A percentile compares a stretch with the other conserved stretches of the same genome.
Conservation (phyloP, 2,888 invertebrate species). For the Panzeria rudis region DNA sequence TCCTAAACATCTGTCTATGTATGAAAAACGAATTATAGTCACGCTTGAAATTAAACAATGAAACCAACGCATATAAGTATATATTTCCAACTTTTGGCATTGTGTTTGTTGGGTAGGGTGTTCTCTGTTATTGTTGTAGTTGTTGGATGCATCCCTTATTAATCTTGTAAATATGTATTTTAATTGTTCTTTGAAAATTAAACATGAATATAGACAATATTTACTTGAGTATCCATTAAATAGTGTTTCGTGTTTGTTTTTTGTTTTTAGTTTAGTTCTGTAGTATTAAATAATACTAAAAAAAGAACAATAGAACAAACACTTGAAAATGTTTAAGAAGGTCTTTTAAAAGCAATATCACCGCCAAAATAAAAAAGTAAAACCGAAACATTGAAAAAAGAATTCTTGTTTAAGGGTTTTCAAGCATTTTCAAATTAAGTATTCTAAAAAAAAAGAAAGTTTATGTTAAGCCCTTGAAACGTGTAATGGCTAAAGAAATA, state of each 20-base stretch:
- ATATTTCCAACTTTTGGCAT: neutral
- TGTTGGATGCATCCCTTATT: constrained; percentile 61
- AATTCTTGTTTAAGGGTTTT: neutral
- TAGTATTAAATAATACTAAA: constrained; percentile 53
- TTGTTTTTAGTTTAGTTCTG: constrained; percentile 10
- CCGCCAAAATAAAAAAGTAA: constrained; percentile 5
- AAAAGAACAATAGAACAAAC: constrained; percentile 32
- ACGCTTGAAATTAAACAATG: no score
- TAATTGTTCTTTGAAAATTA: constrained; percentile 20
- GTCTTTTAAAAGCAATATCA: constrained; percentile 47
- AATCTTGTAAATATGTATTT: constrained; percentile 18
- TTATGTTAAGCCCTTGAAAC: no score
- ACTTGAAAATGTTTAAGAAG: constrained; percentile 56
- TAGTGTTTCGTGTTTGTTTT: constrained; percentile 5
- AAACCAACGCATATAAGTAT: no score
- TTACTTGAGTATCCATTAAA: constrained; percentile 48
- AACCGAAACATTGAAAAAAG: constrained; percentile 4
- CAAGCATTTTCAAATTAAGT: no score
- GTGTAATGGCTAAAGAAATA: no score
- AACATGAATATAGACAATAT: constrained; percentile 41
- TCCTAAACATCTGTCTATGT: no score
- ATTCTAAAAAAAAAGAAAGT: no score
- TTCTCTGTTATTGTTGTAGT: neutral
- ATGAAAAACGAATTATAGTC: no score
- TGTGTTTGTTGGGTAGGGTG: neutral